Percentiles rank a stretch among this genome's conserved stretches.
These are phyloP conservation scores for Syngnathus floridae DNA, from an alignment of 2,113 vertebrate species.

Conservation along the genomic window DNA sequence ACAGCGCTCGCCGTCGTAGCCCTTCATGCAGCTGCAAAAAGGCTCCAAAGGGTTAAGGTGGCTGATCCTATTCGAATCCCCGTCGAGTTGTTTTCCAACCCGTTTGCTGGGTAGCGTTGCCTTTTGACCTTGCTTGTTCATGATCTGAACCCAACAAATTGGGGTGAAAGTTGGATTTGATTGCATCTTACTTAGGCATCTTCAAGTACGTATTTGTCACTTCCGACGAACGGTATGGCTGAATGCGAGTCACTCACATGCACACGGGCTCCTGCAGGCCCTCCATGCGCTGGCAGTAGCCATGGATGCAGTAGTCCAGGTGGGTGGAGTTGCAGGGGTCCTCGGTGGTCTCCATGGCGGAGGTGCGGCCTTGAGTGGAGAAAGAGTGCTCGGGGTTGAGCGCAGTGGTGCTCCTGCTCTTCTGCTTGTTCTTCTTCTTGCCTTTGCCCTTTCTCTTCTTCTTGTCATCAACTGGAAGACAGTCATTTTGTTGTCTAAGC, in stretches of 20 bases:
- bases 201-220: no score
- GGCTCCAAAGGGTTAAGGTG: background rate
- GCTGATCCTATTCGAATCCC: no score
- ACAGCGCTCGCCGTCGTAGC: slow-evolving; percentile 69
- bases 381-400: slow-evolving; percentile 30
- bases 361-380: slow-evolving; percentile 23
- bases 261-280: slow-evolving; percentile 67
- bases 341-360: slow-evolving; percentile 29
- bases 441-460: slow-evolving; percentile 48
- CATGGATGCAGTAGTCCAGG: slow-evolving; percentile 70
- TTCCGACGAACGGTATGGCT: no score
- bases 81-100: no score
- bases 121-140: no score
- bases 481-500: no score
- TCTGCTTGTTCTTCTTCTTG: slow-evolving; percentile 48
- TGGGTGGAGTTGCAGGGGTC: slow-evolving; percentile 70
- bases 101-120: no score
- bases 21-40: slow-evolving; percentile 64
- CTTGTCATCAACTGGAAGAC: slow-evolving; percentile 22
- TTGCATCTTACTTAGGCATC: no score
- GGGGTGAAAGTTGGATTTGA: no score
- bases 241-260: slow-evolving; percentile 57
- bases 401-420: slow-evolving; percentile 44
- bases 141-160: no score
- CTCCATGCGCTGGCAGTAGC: slow-evolving; percentile 67